phyloP scores from a whole-genome alignment of 2,113 vertebrate species.

The Ammodramus savannarum region DNA sequence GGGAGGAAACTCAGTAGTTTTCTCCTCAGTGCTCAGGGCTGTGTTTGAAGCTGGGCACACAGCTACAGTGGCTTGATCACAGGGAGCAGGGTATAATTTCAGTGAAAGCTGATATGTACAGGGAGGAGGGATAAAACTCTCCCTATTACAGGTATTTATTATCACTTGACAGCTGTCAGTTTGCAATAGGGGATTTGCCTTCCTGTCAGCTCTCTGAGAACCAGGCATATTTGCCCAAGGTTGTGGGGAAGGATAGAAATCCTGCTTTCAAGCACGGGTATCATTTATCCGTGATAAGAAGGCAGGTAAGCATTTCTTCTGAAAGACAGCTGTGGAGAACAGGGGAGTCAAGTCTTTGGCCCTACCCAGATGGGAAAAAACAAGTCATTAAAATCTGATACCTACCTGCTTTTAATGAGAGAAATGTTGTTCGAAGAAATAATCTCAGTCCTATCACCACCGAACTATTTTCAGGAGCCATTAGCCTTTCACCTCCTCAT shows the following conservation, averaged over 20 bases:
- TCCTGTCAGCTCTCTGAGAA: constrained; percentile 58
- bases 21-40: background rate
- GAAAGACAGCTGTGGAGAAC: background rate
- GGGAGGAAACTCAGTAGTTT: background rate
- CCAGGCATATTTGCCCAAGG: constrained; percentile 36
- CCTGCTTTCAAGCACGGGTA: constrained; percentile 37
- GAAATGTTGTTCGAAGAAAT: constrained; percentile 36
- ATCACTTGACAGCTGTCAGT: constrained; percentile 49
- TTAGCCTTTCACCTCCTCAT: constrained; percentile 44
- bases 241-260: constrained; percentile 9
- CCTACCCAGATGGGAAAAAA: constrained; percentile 2
- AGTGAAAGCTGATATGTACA: constrained; percentile 31
- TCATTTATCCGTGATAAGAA: constrained; percentile 41
- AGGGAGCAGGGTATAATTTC: constrained; percentile 19
- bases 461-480: background rate
- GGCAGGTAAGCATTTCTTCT: constrained; percentile 22
- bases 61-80: background rate
- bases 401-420: constrained; percentile 49
- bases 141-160: constrained; percentile 40
- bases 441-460: constrained; percentile 14
- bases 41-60: constrained; percentile 2
- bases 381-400: constrained; percentile 57
- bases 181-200: constrained; percentile 54
- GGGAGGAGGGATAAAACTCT: background rate
- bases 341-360: constrained; percentile 21